phyloP scores from a whole-genome alignment of 2,888 invertebrate genomes.

The Leptothorax acervorum region DNA sequence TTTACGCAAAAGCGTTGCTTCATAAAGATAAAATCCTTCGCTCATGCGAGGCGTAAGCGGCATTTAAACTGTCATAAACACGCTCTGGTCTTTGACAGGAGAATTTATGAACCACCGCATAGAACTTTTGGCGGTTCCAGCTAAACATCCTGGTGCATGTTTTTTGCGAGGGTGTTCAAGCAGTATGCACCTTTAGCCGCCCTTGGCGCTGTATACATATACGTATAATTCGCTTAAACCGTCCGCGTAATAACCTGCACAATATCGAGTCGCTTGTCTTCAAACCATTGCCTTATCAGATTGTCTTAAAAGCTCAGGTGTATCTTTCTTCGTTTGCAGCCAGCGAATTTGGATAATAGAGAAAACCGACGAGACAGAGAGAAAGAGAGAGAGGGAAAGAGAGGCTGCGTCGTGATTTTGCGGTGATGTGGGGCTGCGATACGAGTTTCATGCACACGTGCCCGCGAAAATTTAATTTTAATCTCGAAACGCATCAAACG shows the following conservation, averaged over 20 bases:
- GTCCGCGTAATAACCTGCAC: constrained; percentile 50
- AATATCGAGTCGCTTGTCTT: constrained; percentile 56
- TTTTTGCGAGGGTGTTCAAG: constrained; percentile 9
- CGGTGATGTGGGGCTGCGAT: neutral
- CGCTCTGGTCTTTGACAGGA: constrained; percentile 50
- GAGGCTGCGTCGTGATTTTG: neutral
- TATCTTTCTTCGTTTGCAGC: neutral
- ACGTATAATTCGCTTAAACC: constrained; percentile 4
- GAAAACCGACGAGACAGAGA: neutral
- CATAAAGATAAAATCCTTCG: constrained; percentile 22
- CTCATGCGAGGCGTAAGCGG: neutral
- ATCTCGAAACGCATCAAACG: constrained; percentile 34
- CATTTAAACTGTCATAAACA: constrained; percentile 41
- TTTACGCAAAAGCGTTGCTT: neutral
- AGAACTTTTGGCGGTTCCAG: constrained; percentile 66
- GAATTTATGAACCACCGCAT: constrained; percentile 69
- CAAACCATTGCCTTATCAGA: neutral
- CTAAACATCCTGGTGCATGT: constrained; percentile 60
- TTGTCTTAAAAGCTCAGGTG: constrained; percentile 28
- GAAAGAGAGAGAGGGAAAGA: neutral
- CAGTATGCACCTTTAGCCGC: neutral
- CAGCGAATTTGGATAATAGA: constrained; percentile 22
- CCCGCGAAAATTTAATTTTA: constrained; percentile 46
- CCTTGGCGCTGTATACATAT: neutral
- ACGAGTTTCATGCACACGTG: constrained; percentile 21